Evolutionary conservation across 2,888 invertebrate species (phyloP), one percentile per base, ranked within the genome.

Genomic region (Eudemis profundana): DNA sequence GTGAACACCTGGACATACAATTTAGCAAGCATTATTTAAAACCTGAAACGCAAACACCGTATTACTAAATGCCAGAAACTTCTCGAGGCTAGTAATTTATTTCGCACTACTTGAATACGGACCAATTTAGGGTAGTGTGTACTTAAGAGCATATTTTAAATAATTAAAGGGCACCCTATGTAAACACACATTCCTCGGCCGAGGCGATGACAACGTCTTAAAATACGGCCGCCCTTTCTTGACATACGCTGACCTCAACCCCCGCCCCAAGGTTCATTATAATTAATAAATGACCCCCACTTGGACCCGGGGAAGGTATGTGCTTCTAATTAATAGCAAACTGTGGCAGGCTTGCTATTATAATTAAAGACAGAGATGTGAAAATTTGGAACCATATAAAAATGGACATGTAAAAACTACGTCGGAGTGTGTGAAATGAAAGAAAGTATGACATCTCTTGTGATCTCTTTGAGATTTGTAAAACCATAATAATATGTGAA

Each of bases 251-350:
- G 81, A 83, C 82, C 82, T 78, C 78, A 76, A 73, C 79, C 81
- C 84, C 81, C 71, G 73, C 68, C 73, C 76, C 76, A 74, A 76
- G 82, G 82, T 82, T 83, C 83, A 81, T 84, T 84, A 86, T 92
- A 92, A 93, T 92, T 93, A 92, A 92, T 92, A 90, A 90, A 91
- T 92, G 92, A 91, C 90, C 88, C 74, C 67, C 68, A 60, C 60
- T 46, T 59, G 51, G 59, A 46, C 61, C 61, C 36, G 74, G 78
- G 78, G 72, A 69, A 72, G 71, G 68, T 68, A 72, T 70, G 75
- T 72, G 71, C 67, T 68, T 73, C 61, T 77, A 78, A 78, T 81
- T 84, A 85, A 84, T 86, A 82, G 82, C 76, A 79, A 74, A 81
- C 83, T 82, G 83, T 49, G 46, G 62, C 40, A 21, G 36, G 38